Evolutionary conservation across 2,888 invertebrate genomes (phyloP), one percentile per base, ranked within the genome.

Genomic region (Caenorhabditis japonica): DNA sequence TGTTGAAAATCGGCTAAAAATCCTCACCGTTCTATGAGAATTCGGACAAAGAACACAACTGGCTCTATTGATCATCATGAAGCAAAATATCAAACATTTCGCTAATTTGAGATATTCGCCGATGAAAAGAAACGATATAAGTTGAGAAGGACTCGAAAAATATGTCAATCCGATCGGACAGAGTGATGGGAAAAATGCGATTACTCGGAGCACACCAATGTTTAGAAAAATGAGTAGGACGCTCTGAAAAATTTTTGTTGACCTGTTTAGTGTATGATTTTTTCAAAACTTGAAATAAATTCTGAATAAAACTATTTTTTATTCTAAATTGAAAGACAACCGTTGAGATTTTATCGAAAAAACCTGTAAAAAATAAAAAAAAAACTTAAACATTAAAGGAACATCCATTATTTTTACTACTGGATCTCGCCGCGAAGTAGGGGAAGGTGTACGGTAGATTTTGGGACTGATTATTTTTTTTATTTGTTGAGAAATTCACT

Each of bases 51-150:
- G 21, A 4, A 53, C 62, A 55, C 53, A 30, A 15, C 39, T 62
- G n/a, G 53, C 53, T 47, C 62, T 36, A 33, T 62, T 62, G 38
- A 62, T 15, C 53, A 62, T 55, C 47, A 55, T 47, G 38, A 62
- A 62, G 30, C 46, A 62, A 17, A 62, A 62, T 38, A 38, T 46
- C 10, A 62, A 39, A 19, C 53, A 47, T 38, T 62, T 62, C 19
- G 47, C 38, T 17, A 62, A 53, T 17, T 62, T 53, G 4, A 62
- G 33, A 30, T 62, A 62, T 4, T 62, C 30, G 15, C 55, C 62
- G 44, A 62, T 47, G 21, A 55, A 62, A 3, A 62, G 39, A n/a
- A 62, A 8, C 1, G 62, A 62, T 13, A 46, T 47, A 3, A 30
- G 15, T 53, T 62, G 62, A 17, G 53, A 39, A 3, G 62, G 47